Evolutionary conservation across 2,113 vertebrate genomes (phyloP).

Genomic region (Xenus cinereus): DNA sequence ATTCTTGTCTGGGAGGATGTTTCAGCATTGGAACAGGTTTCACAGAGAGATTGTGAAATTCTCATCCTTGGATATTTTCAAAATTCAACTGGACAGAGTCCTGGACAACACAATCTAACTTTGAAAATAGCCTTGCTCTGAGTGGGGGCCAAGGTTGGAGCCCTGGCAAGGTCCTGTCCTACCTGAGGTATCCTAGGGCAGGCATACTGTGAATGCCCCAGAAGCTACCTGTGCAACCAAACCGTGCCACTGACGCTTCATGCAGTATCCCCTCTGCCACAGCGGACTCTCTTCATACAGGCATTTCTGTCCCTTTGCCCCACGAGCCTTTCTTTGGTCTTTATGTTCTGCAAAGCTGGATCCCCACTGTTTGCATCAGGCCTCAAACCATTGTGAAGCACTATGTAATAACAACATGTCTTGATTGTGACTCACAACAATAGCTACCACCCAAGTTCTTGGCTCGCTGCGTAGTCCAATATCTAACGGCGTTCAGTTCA

Average conservation of each 20-base stretch:
- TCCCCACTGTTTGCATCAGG: neutral
- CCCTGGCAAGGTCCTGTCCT: neutral
- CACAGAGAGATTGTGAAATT: neutral
- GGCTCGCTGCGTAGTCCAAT: neutral
- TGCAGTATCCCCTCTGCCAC: neutral
- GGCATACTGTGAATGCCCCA: neutral
- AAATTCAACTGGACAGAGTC: neutral
- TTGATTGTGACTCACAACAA: slow-evolving; percentile 43
- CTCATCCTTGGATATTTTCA: neutral
- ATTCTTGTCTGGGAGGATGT: neutral
- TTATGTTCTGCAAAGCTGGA: neutral
- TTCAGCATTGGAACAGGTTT: neutral
- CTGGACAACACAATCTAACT: neutral
- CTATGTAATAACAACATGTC: slow-evolving; percentile 47
- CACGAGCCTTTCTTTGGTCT: neutral
- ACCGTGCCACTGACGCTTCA: neutral
- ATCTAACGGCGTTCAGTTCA: neutral
- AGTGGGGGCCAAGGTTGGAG: neutral
- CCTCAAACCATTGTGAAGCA: neutral
- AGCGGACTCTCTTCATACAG: neutral
- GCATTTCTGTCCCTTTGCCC: neutral
- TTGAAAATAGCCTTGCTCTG: neutral
- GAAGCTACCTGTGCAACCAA: neutral
- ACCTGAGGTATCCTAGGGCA: neutral
- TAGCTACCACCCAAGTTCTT: slow-evolving; percentile 61